A percentile compares a stretch with the other conserved stretches of the same genome.
Conservation (phyloP, 2,113 vertebrate genomes). For the Verasper variegatus region DNA sequence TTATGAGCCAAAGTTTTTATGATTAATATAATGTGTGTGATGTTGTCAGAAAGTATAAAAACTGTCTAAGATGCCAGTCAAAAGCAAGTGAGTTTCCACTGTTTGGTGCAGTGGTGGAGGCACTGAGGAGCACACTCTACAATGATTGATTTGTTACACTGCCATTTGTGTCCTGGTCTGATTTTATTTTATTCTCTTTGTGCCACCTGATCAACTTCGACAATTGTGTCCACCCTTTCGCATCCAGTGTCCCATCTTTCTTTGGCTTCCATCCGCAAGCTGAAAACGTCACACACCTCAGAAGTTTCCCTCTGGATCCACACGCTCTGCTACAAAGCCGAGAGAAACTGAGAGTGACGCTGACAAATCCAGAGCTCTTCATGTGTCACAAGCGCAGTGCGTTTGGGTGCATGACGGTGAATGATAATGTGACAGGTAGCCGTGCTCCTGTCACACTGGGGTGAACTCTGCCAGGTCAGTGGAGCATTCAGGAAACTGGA, state of each 20-base stretch:
- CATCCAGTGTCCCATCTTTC: background rate
- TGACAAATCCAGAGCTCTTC: slow-evolving; percentile 50
- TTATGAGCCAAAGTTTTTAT: background rate
- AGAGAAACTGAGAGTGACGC: slow-evolving; percentile 30
- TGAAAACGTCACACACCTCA: background rate
- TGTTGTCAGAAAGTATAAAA: background rate
- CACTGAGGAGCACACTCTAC: background rate
- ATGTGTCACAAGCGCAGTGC: slow-evolving; percentile 14
- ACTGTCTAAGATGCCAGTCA: background rate
- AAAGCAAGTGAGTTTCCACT: background rate
- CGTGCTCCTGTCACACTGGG: slow-evolving; percentile 62
- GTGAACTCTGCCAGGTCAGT: slow-evolving; percentile 51
- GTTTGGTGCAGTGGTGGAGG: too few relatives aligned
- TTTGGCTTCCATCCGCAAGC: background rate
- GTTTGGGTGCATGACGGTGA: slow-evolving; percentile 51
- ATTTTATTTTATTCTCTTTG: background rate
- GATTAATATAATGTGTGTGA: background rate
- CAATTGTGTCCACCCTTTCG: too few relatives aligned
- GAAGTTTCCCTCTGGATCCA: background rate
- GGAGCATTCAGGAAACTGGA: slow-evolving; percentile 43
- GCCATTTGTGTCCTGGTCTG: background rate
- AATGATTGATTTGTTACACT: background rate
- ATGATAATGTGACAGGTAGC: slow-evolving; percentile 74
- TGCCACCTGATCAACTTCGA: background rate
- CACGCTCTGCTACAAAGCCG: background rate